Percentiles rank a stretch among this genome's conserved stretches.
Evolutionary conservation across 1,140 invertebrate genomes (phyloP).

Genomic region (Lithobius niger): DNA sequence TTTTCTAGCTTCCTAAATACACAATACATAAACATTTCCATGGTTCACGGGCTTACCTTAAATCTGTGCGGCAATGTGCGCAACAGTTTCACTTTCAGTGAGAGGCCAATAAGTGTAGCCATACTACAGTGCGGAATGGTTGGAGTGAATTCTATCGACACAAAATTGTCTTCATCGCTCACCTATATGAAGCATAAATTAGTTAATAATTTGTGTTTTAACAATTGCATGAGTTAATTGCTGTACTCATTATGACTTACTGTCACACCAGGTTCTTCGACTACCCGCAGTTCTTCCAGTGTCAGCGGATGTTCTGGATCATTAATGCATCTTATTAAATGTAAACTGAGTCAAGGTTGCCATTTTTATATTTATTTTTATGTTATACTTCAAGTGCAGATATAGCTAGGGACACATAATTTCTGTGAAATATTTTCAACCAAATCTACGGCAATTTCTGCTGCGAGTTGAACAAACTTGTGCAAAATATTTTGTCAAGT

Average conservation of each 20-base stretch:
- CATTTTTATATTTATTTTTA: constrained; percentile 6
- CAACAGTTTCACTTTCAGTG: constrained; percentile 74
- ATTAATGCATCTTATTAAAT: constrained; percentile 85
- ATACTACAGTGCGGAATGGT: constrained; percentile 99
- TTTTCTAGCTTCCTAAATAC: neutral
- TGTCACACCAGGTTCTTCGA: constrained; percentile 66
- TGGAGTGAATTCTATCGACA: constrained; percentile 79
- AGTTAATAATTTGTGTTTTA: constrained; percentile 5
- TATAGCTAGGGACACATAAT: neutral
- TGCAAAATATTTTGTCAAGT: neutral
- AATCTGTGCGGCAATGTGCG: constrained; percentile 60
- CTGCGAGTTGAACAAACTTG: neutral
- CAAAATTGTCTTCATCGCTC: constrained; percentile 39
- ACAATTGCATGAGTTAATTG: neutral
- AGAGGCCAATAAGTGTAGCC: constrained; percentile 89
- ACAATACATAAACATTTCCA: neutral
- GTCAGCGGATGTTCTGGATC: constrained; percentile 98
- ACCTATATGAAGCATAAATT: constrained; percentile 26
- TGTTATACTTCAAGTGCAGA: neutral
- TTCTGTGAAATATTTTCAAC: neutral
- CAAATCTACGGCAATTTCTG: neutral
- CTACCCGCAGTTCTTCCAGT: constrained; percentile 87
- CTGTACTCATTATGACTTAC: constrained; percentile 31
- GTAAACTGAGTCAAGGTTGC: constrained; percentile 34
- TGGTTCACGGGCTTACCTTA: constrained; percentile 28